Base-by-base conservation (phyloP, 2,113 vertebrate genomes). In the Larimichthys crocea region DNA sequence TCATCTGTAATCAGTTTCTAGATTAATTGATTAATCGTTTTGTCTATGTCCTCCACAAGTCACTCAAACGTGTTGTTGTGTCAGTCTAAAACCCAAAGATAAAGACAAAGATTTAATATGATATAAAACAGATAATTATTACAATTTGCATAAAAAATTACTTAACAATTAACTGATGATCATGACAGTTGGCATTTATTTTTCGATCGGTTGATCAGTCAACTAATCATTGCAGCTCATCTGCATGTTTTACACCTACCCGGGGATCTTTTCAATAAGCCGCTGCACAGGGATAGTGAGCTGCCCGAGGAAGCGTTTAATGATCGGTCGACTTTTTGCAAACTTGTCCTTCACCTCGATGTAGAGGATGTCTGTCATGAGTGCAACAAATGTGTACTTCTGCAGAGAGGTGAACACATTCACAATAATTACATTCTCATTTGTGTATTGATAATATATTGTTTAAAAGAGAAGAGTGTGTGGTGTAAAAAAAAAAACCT, bases 301-400 rank as follows among this genome's bases (percentile, higher is more conserved):
- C 93, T 99, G 99, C 73, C 98, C 98, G 63, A 99, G 96, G 90
- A 99, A 99, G 83, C 98, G 97, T 69, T 99, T 99, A 95, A 99
- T 99, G 92, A 99, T 99, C 0, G 98, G 98, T 50, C 98, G 97
- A 85, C 98, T 99, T 94, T 99, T 99, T 65, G 98, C 98, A 95
- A 99, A 99, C 94, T 99, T 99, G 94, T 99, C 98, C 95, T 99
- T 99, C 82, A 99, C 96, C 88, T 99, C 98, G 77, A 99, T 98
- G 91, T 99, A 97, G 91, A 99, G 95, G 89, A 99, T 97, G 93
- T 99, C 98, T 22, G 98, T 99, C 93, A 99, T 96, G 76, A 99
- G 95, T 55, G 98, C 98, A 90, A 99, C 98, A 89, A 99, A 99
- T 55, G 97, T 97, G 88, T 99, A 98, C 95, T 98, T 99, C 98